A percentile compares a stretch with the other conserved stretches of the same genome.
These are phyloP conservation scores for Plectropomus leopardus DNA, from an alignment of 2,113 vertebrate genomes.

Conservation along the genomic window DNA sequence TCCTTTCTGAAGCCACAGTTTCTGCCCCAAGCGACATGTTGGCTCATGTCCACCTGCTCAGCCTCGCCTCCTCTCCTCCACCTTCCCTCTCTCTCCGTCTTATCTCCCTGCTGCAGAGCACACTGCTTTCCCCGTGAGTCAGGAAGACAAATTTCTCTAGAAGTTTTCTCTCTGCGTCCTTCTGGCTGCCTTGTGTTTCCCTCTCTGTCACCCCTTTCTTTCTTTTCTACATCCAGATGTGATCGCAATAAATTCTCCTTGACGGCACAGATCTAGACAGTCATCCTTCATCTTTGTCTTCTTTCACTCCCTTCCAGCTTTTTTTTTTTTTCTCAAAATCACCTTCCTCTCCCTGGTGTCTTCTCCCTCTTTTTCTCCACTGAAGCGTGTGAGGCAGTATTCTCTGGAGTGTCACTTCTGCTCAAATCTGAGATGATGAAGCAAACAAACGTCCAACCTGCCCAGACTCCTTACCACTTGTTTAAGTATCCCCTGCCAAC, in stretches of 20 bases:
- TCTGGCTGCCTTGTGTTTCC: conserved; percentile 16
- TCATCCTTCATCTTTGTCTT: conserved; percentile 49
- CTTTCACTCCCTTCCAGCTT: conserved; percentile 16
- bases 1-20: conserved; percentile 55
- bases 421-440: conserved; percentile 65
- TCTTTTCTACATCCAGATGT: conserved; percentile 22
- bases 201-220: neutral
- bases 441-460: conserved; percentile 71
- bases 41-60: conserved; percentile 76
- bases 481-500: conserved; percentile 55
- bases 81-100: conserved; percentile 31
- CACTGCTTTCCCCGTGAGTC: conserved; percentile 29
- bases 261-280: conserved; percentile 43
- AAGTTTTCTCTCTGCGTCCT: conserved; percentile 39
- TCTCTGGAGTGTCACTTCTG: conserved; percentile 63
- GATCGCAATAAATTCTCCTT: conserved; percentile 32
- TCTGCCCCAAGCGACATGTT: conserved; percentile 71
- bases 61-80: conserved; percentile 44
- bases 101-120: conserved; percentile 74
- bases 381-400: conserved; percentile 42
- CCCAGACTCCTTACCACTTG: conserved; percentile 57
- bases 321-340: conserved; percentile 4
- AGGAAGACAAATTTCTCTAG: conserved; percentile 35
- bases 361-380: conserved; percentile 38
- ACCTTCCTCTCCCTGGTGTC: conserved; percentile 34